These are phyloP conservation scores for Drosophila gaucha DNA, from an alignment of 2,888 invertebrate genomes.

Conservation along the genomic window DNA sequence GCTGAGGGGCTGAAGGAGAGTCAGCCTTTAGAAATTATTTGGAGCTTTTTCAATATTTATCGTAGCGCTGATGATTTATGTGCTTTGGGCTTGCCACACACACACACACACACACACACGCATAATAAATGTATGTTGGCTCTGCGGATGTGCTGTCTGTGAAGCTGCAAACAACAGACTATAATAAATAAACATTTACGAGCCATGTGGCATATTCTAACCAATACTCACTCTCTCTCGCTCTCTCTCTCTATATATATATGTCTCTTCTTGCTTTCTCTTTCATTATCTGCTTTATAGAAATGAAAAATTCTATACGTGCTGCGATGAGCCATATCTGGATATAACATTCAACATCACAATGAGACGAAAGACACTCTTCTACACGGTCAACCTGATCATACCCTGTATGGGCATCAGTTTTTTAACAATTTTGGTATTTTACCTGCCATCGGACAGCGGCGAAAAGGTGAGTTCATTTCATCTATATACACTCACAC, in stretches of 20 bases:
- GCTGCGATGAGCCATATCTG: conserved; percentile 98
- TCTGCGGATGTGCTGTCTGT: conserved; percentile 46
- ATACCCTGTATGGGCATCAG: conserved; percentile 99
- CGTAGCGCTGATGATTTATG: conserved; percentile 63
- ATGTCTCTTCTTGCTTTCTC: conserved; percentile 62
- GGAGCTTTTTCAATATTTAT: conserved; percentile 66
- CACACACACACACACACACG: conserved; percentile 1
- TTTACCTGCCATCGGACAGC: conserved; percentile 98
- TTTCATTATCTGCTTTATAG: conserved; percentile 84
- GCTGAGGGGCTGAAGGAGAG: no score
- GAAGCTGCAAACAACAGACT: conserved; percentile 44
- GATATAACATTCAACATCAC: conserved; percentile 99
- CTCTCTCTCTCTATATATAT: no score
- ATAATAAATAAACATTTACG: conserved; percentile 57
- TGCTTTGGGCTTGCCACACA: conserved; percentile 36
- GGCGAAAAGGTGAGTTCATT: conserved; percentile 94
- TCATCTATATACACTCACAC: neutral
- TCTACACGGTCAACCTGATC: conserved; percentile 98
- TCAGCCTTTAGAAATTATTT: conserved; percentile 44
- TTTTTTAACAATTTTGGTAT: conserved; percentile 97
- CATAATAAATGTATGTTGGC: conserved; percentile 22
- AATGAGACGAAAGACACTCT: conserved; percentile 97
- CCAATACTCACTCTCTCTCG: conserved; percentile 4
- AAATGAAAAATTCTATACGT: conserved; percentile 97
- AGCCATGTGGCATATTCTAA: conserved; percentile 40